phyloP scores from a whole-genome alignment of 2,797 vertebrate genomes.

The Gadopsis marmoratus region DNA sequence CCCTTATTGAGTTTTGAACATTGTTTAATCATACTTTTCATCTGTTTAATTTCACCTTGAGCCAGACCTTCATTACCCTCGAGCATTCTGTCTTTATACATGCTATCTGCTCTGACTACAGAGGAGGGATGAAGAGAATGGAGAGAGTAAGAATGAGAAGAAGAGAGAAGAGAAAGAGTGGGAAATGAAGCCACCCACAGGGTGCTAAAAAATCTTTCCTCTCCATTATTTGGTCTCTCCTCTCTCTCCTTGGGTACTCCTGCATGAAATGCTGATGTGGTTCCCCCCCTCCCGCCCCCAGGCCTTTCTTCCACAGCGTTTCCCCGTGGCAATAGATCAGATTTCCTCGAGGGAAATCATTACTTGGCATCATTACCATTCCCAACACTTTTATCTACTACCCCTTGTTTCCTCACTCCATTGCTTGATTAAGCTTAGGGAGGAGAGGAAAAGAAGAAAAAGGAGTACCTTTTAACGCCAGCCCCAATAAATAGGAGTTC shows the following conservation, averaged over 20 bases:
- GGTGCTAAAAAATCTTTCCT: conserved; percentile 73
- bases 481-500: conserved; percentile 84
- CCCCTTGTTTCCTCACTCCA: conserved; percentile 92
- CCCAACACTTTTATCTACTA: conserved; percentile 91
- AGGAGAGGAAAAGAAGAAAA: conserved; percentile 58
- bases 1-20: conserved; percentile 93
- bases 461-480: conserved; percentile 85
- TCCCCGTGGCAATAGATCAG: conserved; percentile 95
- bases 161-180: background rate
- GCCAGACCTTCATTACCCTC: conserved; percentile 85
- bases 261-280: conserved; percentile 91
- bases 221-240: conserved; percentile 72
- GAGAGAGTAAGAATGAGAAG: background rate
- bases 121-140: conserved; percentile 33
- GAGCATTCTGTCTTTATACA: conserved; percentile 85
- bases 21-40: conserved; percentile 96
- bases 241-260: conserved; percentile 87
- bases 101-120: conserved; percentile 60
- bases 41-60: conserved; percentile 91
- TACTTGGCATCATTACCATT: conserved; percentile 97
- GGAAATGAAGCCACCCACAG: conserved; percentile 59
- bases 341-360: conserved; percentile 97
- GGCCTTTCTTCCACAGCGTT: conserved; percentile 90
- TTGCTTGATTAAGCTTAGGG: conserved; percentile 91
- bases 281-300: conserved; percentile 68